These are phyloP conservation scores for Ornithoptera priamus DNA, from an alignment of 2,888 invertebrate species.

Conservation along the genomic window DNA sequence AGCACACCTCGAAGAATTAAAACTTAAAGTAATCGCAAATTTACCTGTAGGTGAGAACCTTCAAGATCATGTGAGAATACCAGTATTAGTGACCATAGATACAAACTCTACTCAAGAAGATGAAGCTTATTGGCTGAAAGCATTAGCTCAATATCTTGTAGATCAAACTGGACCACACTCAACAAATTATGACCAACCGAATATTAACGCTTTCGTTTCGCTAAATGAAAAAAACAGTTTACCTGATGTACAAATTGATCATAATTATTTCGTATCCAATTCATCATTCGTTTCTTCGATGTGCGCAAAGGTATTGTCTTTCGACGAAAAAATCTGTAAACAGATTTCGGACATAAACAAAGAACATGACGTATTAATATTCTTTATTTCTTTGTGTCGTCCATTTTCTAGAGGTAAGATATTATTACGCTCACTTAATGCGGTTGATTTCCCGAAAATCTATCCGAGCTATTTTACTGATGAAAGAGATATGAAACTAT, in stretches of 20 bases:
- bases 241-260: conserved; percentile 71
- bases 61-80: conserved; percentile 73
- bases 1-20: conserved; percentile 49
- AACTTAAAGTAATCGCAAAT: conserved; percentile 52
- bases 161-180: conserved; percentile 64
- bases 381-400: conserved; percentile 63
- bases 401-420: conserved; percentile 64
- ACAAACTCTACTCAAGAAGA: conserved; percentile 55
- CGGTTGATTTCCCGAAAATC: conserved; percentile 61
- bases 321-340: conserved; percentile 58
- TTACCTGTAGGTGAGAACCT: conserved; percentile 70
- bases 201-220: conserved; percentile 67
- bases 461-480: conserved; percentile 66
- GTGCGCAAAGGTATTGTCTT: conserved; percentile 57
- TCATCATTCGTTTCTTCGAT: conserved; percentile 57
- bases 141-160: conserved; percentile 62
- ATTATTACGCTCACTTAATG: conserved; percentile 49
- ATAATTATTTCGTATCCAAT: conserved; percentile 67
- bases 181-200: conserved; percentile 68
- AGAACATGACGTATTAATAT: conserved; percentile 61
- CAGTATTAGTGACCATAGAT: conserved; percentile 59
- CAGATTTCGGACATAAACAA: conserved; percentile 60
- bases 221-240: conserved; percentile 51
- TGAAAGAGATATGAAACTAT: conserved; percentile 56
- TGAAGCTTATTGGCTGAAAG: conserved; percentile 59